Evolutionary conservation across 2,113 vertebrate genomes (phyloP).

Genomic region (Saguinus midas): DNA sequence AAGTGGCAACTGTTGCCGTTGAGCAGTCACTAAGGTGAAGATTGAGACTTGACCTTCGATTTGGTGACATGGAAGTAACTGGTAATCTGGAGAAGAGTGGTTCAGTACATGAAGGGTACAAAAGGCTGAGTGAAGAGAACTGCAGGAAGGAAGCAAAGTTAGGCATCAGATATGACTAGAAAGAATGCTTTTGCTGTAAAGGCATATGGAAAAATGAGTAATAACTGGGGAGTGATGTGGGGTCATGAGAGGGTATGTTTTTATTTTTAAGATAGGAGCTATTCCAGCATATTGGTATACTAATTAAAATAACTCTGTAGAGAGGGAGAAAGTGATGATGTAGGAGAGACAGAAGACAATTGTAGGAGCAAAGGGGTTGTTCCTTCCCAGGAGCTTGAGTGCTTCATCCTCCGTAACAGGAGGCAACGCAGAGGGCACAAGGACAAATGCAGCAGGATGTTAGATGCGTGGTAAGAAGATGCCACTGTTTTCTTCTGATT

Average conservation of each 20-base stretch:
- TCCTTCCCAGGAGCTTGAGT: background rate
- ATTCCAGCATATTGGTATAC: background rate
- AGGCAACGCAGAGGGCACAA: background rate
- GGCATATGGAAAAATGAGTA: background rate
- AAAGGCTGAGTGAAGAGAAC: background rate
- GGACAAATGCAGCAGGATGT: background rate
- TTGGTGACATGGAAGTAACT: background rate
- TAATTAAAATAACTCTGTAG: background rate
- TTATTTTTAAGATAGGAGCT: background rate
- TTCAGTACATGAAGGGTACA: background rate
- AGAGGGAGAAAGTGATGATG: background rate
- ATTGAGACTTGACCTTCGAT: background rate
- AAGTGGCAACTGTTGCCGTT: background rate
- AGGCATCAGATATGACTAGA: background rate
- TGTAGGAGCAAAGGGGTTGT: background rate
- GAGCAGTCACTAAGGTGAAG: background rate
- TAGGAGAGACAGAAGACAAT: background rate
- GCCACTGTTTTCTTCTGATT: rapidly evolving
- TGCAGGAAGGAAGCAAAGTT: background rate
- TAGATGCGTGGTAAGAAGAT: rapidly evolving
- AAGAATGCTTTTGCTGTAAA: background rate
- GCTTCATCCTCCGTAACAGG: background rate
- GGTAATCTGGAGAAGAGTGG: background rate
- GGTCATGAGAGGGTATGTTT: background rate
- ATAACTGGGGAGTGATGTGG: background rate